phyloP scores from a whole-genome alignment of 2,113 vertebrate genomes.

The Empidonax alnorum region DNA sequence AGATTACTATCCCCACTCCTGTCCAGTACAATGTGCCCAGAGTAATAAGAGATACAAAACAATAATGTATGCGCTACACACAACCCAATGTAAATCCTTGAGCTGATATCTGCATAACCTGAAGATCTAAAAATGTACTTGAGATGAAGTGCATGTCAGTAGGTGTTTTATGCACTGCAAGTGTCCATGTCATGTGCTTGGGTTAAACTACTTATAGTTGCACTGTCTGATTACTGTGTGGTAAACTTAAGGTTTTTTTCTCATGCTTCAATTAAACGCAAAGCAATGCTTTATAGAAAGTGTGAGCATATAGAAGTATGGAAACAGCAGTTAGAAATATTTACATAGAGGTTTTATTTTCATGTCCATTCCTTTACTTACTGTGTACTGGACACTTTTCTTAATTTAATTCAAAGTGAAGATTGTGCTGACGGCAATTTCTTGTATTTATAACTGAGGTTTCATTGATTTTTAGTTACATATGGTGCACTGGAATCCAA shows the following conservation, averaged over 20 bases:
- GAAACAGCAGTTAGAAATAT: background rate
- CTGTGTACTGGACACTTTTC: background rate
- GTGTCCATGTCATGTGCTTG: background rate
- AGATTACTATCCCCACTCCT: background rate
- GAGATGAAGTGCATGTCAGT: background rate
- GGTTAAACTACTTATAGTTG: background rate
- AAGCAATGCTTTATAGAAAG: background rate
- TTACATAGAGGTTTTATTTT: background rate
- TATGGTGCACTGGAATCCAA: slow-evolving; percentile 97
- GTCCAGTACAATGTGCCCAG: fast-evolving
- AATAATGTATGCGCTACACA: background rate
- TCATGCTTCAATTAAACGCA: background rate
- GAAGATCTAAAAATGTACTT: background rate
- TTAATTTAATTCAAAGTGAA: background rate
- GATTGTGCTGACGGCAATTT: background rate
- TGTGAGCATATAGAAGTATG: background rate
- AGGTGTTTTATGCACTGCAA: background rate
- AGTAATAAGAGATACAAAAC: background rate
- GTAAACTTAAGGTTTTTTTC: background rate
- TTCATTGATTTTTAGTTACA: slow-evolving; percentile 84
- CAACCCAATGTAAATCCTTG: background rate
- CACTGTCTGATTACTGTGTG: background rate
- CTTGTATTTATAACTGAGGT: background rate
- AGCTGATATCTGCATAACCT: background rate
- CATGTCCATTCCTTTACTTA: background rate